Conservation (phyloP, 1,140 invertebrate species). For the Drosophila ambigua region DNA sequence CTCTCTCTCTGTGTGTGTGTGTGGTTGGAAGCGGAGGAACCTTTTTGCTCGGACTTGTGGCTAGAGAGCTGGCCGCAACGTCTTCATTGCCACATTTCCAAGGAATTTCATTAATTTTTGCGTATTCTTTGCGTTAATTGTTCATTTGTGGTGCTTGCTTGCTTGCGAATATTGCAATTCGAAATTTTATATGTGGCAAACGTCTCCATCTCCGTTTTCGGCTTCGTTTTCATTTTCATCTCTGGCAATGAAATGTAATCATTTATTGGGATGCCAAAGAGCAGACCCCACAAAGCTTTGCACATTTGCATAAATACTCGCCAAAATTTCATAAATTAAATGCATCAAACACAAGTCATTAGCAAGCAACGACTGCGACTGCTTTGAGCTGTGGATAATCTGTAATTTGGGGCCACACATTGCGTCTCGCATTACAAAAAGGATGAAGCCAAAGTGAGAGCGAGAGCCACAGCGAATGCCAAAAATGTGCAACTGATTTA, state of each 20-base stretch:
- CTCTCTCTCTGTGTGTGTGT: constrained; percentile 1
- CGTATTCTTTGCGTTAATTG: constrained; percentile 62
- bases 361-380: too few species aligned
- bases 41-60: constrained; percentile 32
- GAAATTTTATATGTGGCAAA: constrained; percentile 54
- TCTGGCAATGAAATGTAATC: constrained; percentile 34
- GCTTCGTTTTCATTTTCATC: too few species aligned
- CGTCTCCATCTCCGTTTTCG: constrained; percentile 7
- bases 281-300: constrained; percentile 12
- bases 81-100: constrained; percentile 58
- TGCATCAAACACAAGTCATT: background rate
- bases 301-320: constrained; percentile 34
- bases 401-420: constrained; percentile 28
- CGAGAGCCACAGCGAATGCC: too few species aligned
- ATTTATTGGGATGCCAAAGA: constrained; percentile 35
- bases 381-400: constrained; percentile 2
- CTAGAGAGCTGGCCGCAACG: constrained; percentile 17
- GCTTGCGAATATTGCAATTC: constrained; percentile 39
- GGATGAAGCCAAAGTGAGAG: too few species aligned
- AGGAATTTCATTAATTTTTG: constrained; percentile 65
- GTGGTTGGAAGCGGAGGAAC: background rate
- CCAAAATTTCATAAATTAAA: constrained; percentile 29
- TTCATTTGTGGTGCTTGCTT: constrained; percentile 52
- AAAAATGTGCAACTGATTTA: constrained; percentile 42
- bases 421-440: constrained; percentile 26